Conservation (phyloP, 2,113 vertebrate genomes). For the Gadus macrocephalus region DNA sequence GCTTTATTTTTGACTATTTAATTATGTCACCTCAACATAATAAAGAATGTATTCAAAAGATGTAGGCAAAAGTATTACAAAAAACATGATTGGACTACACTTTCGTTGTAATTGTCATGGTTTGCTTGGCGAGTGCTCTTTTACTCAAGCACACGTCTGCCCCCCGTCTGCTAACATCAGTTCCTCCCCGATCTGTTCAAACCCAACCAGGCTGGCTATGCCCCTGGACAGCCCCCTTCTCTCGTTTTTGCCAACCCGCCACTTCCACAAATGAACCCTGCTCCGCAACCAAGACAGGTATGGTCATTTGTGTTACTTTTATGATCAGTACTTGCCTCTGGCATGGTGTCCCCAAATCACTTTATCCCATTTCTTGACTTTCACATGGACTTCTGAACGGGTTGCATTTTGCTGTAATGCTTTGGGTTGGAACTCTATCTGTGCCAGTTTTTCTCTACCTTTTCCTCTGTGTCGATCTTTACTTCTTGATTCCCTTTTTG, state of each 20-base stretch:
- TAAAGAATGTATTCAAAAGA: too few relatives aligned
- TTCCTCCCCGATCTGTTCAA: neutral
- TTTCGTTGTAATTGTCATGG: too few relatives aligned
- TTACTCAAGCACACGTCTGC: neutral
- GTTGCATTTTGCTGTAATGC: constrained; percentile 37
- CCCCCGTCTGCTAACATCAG: too few relatives aligned
- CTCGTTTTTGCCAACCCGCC: constrained; percentile 87
- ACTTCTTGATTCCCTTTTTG: constrained; percentile 66
- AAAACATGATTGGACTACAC: too few relatives aligned
- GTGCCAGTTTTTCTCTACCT: constrained; percentile 33
- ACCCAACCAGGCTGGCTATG: constrained; percentile 78
- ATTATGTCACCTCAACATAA: too few relatives aligned
- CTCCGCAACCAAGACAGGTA: constrained; percentile 95
- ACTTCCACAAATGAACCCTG: constrained; percentile 96
- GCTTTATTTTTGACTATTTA: too few relatives aligned
- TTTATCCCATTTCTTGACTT: constrained; percentile 14
- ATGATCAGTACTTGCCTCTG: neutral
- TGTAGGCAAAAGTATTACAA: too few relatives aligned
- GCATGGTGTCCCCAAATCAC: neutral
- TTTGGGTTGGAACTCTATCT: constrained; percentile 33
- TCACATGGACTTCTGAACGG: constrained; percentile 24
- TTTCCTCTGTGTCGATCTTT: constrained; percentile 54
- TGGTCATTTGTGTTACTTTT: constrained; percentile 25
- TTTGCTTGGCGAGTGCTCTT: too few relatives aligned
- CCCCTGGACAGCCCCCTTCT: constrained; percentile 86